These are phyloP conservation scores for Pelochelys cantorii DNA, from an alignment of 2,797 vertebrate genomes.

Conservation along the genomic window DNA sequence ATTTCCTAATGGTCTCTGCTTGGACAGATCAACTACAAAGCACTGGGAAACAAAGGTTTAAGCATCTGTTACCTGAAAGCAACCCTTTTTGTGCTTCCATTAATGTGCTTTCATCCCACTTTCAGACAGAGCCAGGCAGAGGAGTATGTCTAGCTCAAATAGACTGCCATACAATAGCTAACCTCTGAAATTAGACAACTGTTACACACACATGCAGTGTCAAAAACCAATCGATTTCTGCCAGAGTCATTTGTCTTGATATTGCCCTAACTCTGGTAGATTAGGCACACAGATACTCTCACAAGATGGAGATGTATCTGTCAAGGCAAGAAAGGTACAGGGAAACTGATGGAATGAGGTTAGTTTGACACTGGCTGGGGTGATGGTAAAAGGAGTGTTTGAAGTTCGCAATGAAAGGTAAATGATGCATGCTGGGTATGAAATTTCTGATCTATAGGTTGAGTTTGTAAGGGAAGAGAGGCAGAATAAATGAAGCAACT, in stretches of 20 bases:
- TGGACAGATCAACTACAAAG: neutral
- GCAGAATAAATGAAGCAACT: neutral
- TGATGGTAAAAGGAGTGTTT: neutral
- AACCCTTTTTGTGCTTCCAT: neutral
- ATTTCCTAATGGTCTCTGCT: neutral
- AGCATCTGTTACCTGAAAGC: neutral
- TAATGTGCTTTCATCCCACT: neutral
- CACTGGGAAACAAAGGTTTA: neutral
- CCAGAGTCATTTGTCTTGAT: neutral
- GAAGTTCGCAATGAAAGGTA: neutral
- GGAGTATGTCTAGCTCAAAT: neutral
- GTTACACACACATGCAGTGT: slow-evolving; percentile 15
- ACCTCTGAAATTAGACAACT: slow-evolving; percentile 56
- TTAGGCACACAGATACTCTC: neutral
- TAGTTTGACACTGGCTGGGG: neutral
- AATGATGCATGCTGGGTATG: neutral
- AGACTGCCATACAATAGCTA: neutral
- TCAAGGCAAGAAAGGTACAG: neutral
- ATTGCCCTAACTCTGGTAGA: neutral
- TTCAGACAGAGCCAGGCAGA: neutral
- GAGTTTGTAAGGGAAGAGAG: neutral
- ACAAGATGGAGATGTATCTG: neutral
- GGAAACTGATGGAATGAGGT: neutral
- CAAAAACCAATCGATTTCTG: neutral
- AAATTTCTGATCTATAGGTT: neutral